Base-by-base conservation (phyloP, 2,113 vertebrate species). In the Callipepla californica region DNA sequence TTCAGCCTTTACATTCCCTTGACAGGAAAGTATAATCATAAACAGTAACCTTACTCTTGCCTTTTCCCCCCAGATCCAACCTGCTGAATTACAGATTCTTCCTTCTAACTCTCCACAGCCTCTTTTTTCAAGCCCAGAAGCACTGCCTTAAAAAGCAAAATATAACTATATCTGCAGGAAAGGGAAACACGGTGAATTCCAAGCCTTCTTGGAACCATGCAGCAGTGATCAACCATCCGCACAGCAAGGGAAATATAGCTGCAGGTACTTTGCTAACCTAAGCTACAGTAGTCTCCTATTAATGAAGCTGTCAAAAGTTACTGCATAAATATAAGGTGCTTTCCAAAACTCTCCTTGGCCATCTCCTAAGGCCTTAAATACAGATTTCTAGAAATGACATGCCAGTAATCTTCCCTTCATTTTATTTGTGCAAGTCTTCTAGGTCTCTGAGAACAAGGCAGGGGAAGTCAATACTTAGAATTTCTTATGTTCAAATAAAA, bases 361-460 rank as follows among this genome's bases (percentile, higher is more conserved):
- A 65, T 65, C 36, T 65, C 32, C 28, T 20, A 40, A 28, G 18
- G 34, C 11, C 14, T 50, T 40, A 32, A 16, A 51, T 17, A 70
- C 3, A 51, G 25, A 51, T 50, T 63, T 15, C 26, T 38, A 63
- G 34, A 40, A 36, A 28, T 0, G 1, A 2, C 1, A 3, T 2
- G 0, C n/a, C 3, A 47, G 8, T 12, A 45, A 87, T 38, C 67
- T 82, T 45, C 19, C n/a, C 22, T 75, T 80, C 69, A 34, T 21
- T 30, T 48, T 32, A 32, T 77, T 62, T 77, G 48, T 77, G 58
- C 45, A 63, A 38, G 48, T 25, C 75, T 50, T 42, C 72, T 21
- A 15, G 50, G 67, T 20, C 25, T 59, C 4, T 7, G 18, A 44
- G 11, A 12, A 50, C 11, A 89, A 55, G 67, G 28, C 30, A 36